Evolutionary conservation across 2,888 invertebrate genomes (phyloP).

Genomic region (Phaedon cochleariae): DNA sequence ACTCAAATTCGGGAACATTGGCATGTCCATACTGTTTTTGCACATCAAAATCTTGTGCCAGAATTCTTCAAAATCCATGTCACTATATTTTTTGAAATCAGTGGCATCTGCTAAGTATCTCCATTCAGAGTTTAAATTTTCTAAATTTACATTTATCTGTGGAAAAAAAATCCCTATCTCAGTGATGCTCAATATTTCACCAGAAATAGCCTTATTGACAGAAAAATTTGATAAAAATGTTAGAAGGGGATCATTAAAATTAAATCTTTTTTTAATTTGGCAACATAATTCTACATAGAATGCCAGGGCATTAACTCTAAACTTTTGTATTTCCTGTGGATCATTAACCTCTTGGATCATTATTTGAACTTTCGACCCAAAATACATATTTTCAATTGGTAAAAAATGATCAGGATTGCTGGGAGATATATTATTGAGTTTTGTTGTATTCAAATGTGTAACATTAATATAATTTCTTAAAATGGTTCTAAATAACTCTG

Average conservation of each 20-base stretch:
- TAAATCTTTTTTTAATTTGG: background rate
- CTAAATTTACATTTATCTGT: background rate
- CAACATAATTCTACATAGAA: constrained; percentile 1
- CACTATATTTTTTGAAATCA: constrained; percentile 1
- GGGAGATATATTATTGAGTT: too few relatives aligned
- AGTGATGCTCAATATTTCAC: too few relatives aligned
- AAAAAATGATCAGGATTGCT: too few relatives aligned
- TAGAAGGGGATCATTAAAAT: background rate
- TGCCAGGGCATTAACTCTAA: background rate
- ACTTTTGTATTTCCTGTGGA: background rate
- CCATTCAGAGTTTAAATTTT: background rate
- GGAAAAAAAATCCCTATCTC: too few relatives aligned
- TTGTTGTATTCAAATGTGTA: too few relatives aligned
- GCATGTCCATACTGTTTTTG: background rate
- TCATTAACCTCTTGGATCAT: background rate
- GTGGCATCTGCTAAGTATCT: background rate
- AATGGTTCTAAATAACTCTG: background rate
- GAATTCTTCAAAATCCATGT: background rate
- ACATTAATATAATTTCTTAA: too few relatives aligned
- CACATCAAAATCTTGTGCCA: background rate
- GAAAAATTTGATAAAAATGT: background rate
- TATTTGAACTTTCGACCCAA: too few relatives aligned
- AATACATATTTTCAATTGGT: too few relatives aligned
- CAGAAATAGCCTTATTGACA: background rate
- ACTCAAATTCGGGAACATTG: background rate